Evolutionary conservation across 23 tunicate genomes (phyloP).

Genomic region (Clavelina lepadiformis): DNA sequence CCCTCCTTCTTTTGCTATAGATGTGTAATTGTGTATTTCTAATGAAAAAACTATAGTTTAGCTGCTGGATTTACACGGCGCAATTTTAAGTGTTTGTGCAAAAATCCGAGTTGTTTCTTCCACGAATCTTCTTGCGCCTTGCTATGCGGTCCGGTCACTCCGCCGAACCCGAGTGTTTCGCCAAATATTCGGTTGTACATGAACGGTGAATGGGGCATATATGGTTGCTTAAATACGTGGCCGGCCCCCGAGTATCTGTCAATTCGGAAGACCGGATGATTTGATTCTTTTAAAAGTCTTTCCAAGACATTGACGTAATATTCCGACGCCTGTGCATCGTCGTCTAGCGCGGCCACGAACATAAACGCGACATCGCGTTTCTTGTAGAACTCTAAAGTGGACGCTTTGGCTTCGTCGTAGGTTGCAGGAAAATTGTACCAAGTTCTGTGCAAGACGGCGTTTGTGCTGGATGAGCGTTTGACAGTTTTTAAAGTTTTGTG

Average conservation of each 20-base stretch:
- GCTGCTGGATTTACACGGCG: too few species aligned
- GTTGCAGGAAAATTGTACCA: too few species aligned
- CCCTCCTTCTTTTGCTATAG: too few species aligned
- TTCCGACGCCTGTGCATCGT: not conserved
- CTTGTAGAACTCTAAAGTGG: constrained; percentile 15
- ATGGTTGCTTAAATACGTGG: constrained; percentile 35
- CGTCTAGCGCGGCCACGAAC: constrained; percentile 10
- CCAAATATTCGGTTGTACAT: not conserved
- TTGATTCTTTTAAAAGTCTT: not conserved
- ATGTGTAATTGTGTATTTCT: too few species aligned
- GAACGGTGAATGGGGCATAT: not conserved
- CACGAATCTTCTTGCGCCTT: constrained; percentile 51
- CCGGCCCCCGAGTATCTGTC: constrained; percentile 39
- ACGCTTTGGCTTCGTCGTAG: too few species aligned
- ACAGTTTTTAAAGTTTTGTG: too few species aligned
- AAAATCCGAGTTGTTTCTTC: constrained; percentile 30
- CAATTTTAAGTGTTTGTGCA: too few species aligned
- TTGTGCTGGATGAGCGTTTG: too few species aligned
- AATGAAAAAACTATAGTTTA: too few species aligned
- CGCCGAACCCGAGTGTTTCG: constrained; percentile 34
- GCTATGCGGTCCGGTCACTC: constrained; percentile 29
- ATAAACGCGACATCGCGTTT: constrained; percentile 9
- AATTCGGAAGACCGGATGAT: constrained; percentile 17
- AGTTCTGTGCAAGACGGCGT: too few species aligned
- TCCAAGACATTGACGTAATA: constrained; percentile 2